Evolutionary conservation across 1,140 invertebrate genomes (phyloP), one percentile per base, ranked within the genome.

Genomic region (Halictus rubicundus): DNA sequence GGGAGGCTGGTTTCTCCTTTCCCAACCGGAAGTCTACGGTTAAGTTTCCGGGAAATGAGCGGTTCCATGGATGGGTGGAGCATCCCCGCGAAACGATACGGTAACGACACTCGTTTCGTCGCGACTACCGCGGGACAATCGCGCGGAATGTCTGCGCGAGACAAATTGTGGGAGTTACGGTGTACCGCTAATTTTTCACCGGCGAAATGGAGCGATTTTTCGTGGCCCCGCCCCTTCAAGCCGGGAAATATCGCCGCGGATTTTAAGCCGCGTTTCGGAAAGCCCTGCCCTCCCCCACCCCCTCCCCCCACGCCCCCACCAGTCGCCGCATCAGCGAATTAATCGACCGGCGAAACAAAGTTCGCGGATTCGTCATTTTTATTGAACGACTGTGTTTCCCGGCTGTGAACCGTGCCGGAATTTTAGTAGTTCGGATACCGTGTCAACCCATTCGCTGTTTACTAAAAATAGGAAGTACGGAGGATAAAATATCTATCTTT

Each of bases 81-180:
- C 63, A 68, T 68, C 65, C 46, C 61, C 54, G 52, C 21, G 64
- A 75, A 80, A 80, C 78, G 78, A 80, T 80, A 80, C 65, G 65
- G 60, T 76, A 80, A 80, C 71, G 72, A 80, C 73, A 25, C 63
- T 57, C 78, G 71, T 80, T 80, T 68, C 64, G 23, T 64, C 27
- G n/a, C 71, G 42, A n/a, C 49, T 10, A 25, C 32, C 72, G 25
- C 72, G 72, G 42, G 61, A 80, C 78, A 64, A 80, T 66, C 71
- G 68, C 68, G 59, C 32, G 42, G 63, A 75, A 75, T 25, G 57
- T 71, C 76, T 49, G 57, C 54, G 54, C 63, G 54, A 68, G 54
- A 80, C 64, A 75, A 75, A 75, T 75, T 54, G 73, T 37, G 64
- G 23, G 73, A 75, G 64, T 75, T 75, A 68, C 46, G 37, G 37